Percentiles rank a stretch among this genome's conserved stretches.
These are phyloP conservation scores for Caerostris extrusa DNA, from an alignment of 1,140 invertebrate genomes.

Conservation along the genomic window DNA sequence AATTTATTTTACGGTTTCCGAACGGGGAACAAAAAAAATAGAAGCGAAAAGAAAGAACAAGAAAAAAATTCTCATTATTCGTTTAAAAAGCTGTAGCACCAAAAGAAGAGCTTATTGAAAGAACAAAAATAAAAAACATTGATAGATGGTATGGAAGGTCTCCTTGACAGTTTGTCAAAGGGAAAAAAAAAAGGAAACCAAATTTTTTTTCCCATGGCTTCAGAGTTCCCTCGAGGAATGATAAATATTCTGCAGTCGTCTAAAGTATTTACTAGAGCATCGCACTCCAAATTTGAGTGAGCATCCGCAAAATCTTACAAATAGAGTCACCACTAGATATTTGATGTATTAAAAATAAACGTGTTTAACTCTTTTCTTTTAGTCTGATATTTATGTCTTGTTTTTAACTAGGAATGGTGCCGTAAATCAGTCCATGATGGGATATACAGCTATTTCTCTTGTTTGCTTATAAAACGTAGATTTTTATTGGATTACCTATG, in stretches of 20 bases:
- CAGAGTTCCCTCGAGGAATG: slow-evolving; percentile 57
- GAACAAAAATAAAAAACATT: slow-evolving; percentile 70
- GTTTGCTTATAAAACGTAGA: too few relatives aligned
- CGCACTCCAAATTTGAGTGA: slow-evolving; percentile 63
- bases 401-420: background rate
- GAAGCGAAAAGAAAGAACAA: background rate
- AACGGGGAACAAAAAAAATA: background rate
- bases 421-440: background rate
- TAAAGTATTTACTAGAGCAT: slow-evolving; percentile 69
- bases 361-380: background rate
- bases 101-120: slow-evolving; percentile 66
- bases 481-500: background rate
- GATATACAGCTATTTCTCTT: background rate
- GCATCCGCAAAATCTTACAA: slow-evolving; percentile 36
- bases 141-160: slow-evolving; percentile 73
- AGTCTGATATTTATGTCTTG: background rate
- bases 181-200: slow-evolving; percentile 22
- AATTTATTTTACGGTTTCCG: slow-evolving; percentile 68
- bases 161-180: slow-evolving; percentile 71
- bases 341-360: slow-evolving; percentile 43
- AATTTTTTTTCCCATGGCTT: slow-evolving; percentile 29
- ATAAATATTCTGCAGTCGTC: slow-evolving; percentile 68
- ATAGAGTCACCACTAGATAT: background rate
- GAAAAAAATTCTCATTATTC: slow-evolving; percentile 70
- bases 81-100: slow-evolving; percentile 59